These are phyloP conservation scores for Eutrigla gurnardus DNA, from an alignment of 2,797 vertebrate genomes.

Conservation along the genomic window DNA sequence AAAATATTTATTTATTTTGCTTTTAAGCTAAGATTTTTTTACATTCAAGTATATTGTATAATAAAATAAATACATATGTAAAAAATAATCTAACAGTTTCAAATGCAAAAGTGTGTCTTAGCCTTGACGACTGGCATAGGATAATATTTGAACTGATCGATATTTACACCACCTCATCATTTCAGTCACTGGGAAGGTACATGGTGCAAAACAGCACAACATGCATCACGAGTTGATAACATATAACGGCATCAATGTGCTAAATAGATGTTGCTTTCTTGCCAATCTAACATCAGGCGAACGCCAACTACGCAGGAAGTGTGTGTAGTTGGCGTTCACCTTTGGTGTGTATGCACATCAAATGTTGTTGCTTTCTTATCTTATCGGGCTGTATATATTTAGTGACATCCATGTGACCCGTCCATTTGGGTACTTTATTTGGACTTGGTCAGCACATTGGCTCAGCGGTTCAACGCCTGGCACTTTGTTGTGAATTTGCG, in stretches of 20 bases:
- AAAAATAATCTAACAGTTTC: no score
- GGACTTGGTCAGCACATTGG: not conserved
- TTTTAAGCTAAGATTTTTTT: no score
- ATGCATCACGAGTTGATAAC: not conserved
- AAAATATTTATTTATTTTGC: no score
- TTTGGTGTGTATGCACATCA: not conserved
- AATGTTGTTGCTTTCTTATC: constrained; percentile 1
- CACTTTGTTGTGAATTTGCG: constrained; percentile 1
- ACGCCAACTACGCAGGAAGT: no score
- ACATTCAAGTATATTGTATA: no score
- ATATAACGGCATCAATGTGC: not conserved
- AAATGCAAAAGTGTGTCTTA: no score
- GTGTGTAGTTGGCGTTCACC: not conserved
- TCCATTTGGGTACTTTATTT: not conserved
- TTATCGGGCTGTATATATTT: constrained; percentile 10
- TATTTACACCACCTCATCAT: constrained; percentile 7
- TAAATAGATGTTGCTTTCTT: not conserved
- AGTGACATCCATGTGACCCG: not conserved
- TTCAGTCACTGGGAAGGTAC: not conserved
- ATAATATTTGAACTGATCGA: no score
- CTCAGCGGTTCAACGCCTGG: not conserved
- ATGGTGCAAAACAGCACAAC: not conserved
- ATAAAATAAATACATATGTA: no score
- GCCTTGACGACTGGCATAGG: no score
- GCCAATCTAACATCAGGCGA: no score